Conservation (phyloP, 2,888 invertebrate genomes). For the Anagyrus pseudococci region DNA sequence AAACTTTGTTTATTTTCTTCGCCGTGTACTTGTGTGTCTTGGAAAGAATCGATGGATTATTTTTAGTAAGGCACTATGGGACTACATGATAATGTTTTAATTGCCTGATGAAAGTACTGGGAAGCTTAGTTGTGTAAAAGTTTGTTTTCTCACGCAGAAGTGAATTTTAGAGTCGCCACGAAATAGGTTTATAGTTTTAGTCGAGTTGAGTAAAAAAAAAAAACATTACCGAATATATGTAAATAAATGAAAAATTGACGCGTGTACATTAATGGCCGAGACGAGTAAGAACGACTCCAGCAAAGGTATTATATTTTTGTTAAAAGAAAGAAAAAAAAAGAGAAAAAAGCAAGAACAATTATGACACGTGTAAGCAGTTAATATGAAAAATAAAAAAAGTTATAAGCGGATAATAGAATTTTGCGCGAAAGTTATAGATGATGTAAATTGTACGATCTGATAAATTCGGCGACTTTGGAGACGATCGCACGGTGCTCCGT, state of each 20-base stretch:
- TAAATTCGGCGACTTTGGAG: slow-evolving; percentile 36
- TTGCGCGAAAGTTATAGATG: slow-evolving; percentile 21
- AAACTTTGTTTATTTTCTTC: too few relatives aligned
- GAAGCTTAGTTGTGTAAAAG: neutral
- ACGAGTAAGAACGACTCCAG: slow-evolving; percentile 21
- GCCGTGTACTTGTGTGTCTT: too few relatives aligned
- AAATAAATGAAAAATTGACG: slow-evolving; percentile 28
- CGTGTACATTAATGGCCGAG: slow-evolving; percentile 31
- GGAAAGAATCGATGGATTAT: too few relatives aligned
- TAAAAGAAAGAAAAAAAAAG: slow-evolving; percentile 24
- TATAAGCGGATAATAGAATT: slow-evolving; percentile 2
- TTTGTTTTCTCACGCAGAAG: slow-evolving; percentile 10
- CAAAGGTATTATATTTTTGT: slow-evolving; percentile 38
- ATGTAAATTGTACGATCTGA: slow-evolving; percentile 15
- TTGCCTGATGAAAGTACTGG: slow-evolving; percentile 10
- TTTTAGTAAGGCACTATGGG: too few relatives aligned
- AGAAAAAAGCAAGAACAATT: slow-evolving; percentile 27
- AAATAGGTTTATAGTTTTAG: slow-evolving; percentile 37
- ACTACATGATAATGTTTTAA: neutral
- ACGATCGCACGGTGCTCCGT: slow-evolving; percentile 38
- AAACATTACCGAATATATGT: slow-evolving; percentile 32
- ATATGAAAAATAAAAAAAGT: slow-evolving; percentile 8
- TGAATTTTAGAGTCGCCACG: slow-evolving; percentile 18
- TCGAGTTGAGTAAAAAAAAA: slow-evolving; percentile 26
- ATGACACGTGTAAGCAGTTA: slow-evolving; percentile 24